Evolutionary conservation across 2,888 invertebrate genomes (phyloP), one percentile per base, ranked within the genome.

Genomic region (Tetragonisca angustula): DNA sequence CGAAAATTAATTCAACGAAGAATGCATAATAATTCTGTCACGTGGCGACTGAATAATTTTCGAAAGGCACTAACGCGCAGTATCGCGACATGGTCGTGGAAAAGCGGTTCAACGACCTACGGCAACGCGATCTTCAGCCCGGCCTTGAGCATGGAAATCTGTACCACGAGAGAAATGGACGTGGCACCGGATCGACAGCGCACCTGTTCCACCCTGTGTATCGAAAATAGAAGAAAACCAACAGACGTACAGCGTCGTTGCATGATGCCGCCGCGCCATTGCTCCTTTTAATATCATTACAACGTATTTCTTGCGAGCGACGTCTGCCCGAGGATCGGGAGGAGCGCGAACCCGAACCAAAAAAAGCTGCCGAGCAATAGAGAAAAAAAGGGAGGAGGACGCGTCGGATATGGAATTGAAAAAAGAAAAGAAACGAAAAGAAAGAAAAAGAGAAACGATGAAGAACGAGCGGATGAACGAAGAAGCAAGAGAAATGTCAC

Each of bases 281-380:
- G 70, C 76, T 76, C 52, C 36, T 76, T 76, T 76, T 76, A 76
- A 76, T 76, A 76, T 70, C 70, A 76, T 76, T 76, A 76, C 76
- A 50, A 50, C 24, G 76, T 76, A 70, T 69, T 61, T 70, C 70
- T 76, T 76, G 61, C 69, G 36, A 59, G 68, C 19, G 71, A 70
- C 76, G 68, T 75, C 67, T 73, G 64, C 24, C 19, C 21, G 43
- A 72, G 15, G 49, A 64, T 36, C 67, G 24, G 24, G 68, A n/a
- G 54, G 13, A n/a, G 69, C 32, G 61, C 61, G 19, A 27, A 61
- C 17, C 27, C 19, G 49, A 27, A 56, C 24, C 27, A 52, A 21
- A 52, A 52, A 52, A 50, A 21, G 43, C 17, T 11, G 13, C 13
- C 27, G 64, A 43, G 70, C n/a, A 56, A 43, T 43, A 11, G 43